These are phyloP conservation scores for Pterobdella sp. DNA, from an alignment of 2,888 invertebrate genomes.

Conservation along the genomic window DNA sequence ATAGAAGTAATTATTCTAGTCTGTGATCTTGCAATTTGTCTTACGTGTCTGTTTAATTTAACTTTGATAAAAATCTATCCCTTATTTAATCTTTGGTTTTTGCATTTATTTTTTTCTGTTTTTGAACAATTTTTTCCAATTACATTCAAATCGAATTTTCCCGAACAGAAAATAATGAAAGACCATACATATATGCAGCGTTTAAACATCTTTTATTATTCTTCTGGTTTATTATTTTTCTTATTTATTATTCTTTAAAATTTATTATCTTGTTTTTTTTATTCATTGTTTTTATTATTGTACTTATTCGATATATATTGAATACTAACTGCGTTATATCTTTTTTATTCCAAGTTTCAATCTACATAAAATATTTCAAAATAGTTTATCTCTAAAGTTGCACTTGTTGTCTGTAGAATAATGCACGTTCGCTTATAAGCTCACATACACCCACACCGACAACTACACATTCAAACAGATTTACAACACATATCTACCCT, in stretches of 20 bases:
- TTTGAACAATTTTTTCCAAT: no score
- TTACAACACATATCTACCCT: neutral
- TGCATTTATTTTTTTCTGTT: no score
- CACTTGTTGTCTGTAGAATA: neutral
- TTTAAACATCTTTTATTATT: neutral
- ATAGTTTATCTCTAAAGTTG: neutral
- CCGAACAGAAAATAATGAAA: no score
- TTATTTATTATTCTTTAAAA: neutral
- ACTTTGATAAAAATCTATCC: no score
- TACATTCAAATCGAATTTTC: no score
- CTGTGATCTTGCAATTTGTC: no score
- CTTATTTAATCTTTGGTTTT: no score
- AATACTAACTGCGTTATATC: neutral
- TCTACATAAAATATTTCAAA: neutral
- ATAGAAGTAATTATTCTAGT: no score
- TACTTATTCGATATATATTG: neutral
- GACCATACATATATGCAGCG: no score
- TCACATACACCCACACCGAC: neutral
- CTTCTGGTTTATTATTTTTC: neutral
- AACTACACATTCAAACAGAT: neutral
- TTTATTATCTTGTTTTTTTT: neutral
- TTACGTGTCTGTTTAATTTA: no score
- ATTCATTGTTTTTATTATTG: neutral
- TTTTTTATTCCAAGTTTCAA: neutral
- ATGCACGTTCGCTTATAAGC: neutral